Conservation (phyloP, 2,888 invertebrate genomes). For the Ophion costatus region DNA sequence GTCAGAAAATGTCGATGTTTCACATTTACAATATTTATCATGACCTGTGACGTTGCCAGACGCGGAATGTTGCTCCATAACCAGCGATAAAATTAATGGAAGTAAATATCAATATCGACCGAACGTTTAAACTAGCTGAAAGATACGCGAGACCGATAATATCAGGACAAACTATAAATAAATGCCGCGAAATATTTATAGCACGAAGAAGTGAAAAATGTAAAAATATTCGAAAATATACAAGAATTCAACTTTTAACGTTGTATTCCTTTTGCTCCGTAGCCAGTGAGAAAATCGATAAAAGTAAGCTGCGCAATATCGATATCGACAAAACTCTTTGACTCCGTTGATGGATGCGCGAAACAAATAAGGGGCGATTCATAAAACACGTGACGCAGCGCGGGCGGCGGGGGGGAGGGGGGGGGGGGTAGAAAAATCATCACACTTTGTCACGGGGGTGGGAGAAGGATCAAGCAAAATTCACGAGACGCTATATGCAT, state of each 20-base stretch:
- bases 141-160: not conserved
- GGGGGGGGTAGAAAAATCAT: no score
- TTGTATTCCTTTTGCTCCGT: no score
- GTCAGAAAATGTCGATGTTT: constrained; percentile 57
- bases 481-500: no score
- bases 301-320: constrained; percentile 25
- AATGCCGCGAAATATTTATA: constrained; percentile 7
- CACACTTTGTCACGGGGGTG: no score
- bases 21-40: constrained; percentile 63
- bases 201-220: not conserved
- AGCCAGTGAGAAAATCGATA: no score
- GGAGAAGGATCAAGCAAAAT: no score
- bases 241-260: not conserved
- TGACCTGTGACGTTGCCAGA: constrained; percentile 15
- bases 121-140: not conserved
- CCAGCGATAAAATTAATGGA: constrained; percentile 56
- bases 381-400: no score
- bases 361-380: no score
- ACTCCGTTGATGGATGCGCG: not conserved
- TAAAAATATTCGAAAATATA: not conserved
- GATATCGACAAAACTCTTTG: constrained; percentile 15
- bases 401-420: no score
- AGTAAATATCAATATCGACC: constrained; percentile 41
- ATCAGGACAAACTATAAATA: constrained; percentile 15
- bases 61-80: constrained; percentile 12